phyloP scores from a whole-genome alignment of 2,888 invertebrate species.

The Nesidiocoris tenuis region DNA sequence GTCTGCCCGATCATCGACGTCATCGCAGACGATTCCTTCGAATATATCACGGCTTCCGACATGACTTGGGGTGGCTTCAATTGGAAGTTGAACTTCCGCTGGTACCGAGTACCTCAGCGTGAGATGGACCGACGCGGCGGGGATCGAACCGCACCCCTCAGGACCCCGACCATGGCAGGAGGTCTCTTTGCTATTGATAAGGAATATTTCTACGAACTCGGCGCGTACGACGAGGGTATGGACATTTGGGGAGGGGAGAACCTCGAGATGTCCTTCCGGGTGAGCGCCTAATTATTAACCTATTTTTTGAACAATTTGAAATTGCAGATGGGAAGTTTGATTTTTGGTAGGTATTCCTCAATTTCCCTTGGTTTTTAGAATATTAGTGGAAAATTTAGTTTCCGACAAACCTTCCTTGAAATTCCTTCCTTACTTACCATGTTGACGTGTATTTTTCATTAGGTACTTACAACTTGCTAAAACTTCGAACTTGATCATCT shows the following conservation, averaged over 20 bases:
- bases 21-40: constrained; percentile 97
- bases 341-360: neutral
- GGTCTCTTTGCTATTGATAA: constrained; percentile 92
- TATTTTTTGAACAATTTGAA: no score
- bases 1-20: constrained; percentile 99
- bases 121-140: constrained; percentile 92
- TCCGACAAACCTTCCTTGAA: no score
- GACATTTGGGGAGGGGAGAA: constrained; percentile 99
- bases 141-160: constrained; percentile 87
- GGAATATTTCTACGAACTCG: constrained; percentile 96
- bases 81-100: constrained; percentile 98
- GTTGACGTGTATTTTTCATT: no score
- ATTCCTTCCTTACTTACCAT: no score
- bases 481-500: no score
- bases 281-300: constrained; percentile 60
- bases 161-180: constrained; percentile 98
- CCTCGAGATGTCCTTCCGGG: constrained; percentile 92
- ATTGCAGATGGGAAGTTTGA: neutral
- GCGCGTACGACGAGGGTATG: constrained; percentile 98
- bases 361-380: neutral
- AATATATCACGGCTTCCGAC: constrained; percentile 97
- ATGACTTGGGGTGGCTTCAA: constrained; percentile 99
- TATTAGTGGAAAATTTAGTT: no score
- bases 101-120: constrained; percentile 96
- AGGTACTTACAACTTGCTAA: no score